Base-by-base conservation (phyloP, 1,140 invertebrate species). In the Macrobrachium rosenbergii region DNA sequence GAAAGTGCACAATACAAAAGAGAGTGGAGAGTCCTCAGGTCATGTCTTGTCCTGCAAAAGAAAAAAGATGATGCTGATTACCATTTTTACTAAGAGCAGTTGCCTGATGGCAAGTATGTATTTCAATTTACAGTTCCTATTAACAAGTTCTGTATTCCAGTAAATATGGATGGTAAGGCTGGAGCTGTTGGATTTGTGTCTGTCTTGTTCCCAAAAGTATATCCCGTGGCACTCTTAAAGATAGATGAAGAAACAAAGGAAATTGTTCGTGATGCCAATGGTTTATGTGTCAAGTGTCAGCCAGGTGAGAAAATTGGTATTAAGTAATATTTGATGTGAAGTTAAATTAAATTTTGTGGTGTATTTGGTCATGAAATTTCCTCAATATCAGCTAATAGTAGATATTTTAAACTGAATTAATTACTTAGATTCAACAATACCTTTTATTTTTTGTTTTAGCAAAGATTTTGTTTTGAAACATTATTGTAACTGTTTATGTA, bases 151-250 rank as follows among this genome's bases (percentile, higher is more conserved):
- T 28, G 5, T 72, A 28, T 28, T 28, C 12, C 91, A 94, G 93
- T 94, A 8, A 95, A 95, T 89, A 90, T 92, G 58, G 92, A 92
- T 85, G 92, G 92, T 87, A 93, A 91, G 75, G 90, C 93, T 43
- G 94, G 94, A 64, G 93, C 94, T 14, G 93, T 94, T 89, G 94
- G 94, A 17, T 95, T 95, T 90, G 91, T 93, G 17, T 94, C 93
- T 45, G 92, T 90, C 73, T 91, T 92, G 23, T 87, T 92, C 72
- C 91, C 91, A 12, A 76, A 80, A 52, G 85, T 92, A 14, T 91
- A 92, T 83, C 92, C 92, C 23, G 90, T 91, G 23, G 90, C 89
- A 8, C 90, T 95, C 77, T 92, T 95, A 52, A 93, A 92, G 90
- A 92, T 94, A 5, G 92, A 95, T 90, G 91, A 92, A 78, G 88